Percentiles rank a stretch among this genome's conserved stretches.
phyloP scores from a whole-genome alignment of 2,797 vertebrate species.

The Siniperca obscura region DNA sequence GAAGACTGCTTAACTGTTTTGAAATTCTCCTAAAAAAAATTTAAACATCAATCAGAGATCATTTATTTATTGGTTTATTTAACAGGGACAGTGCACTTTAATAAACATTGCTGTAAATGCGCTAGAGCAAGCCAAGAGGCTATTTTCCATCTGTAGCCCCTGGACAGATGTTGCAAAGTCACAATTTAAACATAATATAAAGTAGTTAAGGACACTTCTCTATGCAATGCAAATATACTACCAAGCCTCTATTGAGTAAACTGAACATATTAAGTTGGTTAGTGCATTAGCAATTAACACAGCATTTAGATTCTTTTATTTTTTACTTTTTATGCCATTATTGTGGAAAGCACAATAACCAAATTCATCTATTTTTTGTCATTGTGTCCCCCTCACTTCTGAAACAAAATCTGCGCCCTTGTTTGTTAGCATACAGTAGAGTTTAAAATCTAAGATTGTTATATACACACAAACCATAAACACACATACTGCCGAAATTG shows the following conservation, averaged over 20 bases:
- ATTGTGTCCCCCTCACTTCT: background rate
- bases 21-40: background rate
- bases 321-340: accelerated
- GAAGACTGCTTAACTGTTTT: background rate
- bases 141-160: no score
- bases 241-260: background rate
- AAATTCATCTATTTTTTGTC: background rate
- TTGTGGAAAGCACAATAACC: background rate
- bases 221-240: background rate
- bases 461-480: background rate
- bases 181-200: background rate
- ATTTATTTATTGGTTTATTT: background rate
- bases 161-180: background rate
- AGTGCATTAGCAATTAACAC: background rate
- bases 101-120: no score
- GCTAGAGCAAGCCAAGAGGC: no score
- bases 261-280: no score
- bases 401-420: background rate
- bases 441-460: background rate
- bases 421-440: background rate
- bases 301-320: background rate
- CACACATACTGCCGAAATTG: background rate
- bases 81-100: no score
- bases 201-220: background rate
- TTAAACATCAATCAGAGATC: background rate